A percentile compares a stretch with the other conserved stretches of the same genome.
These are phyloP conservation scores for Dromas ardeola DNA, from an alignment of 2,113 vertebrate genomes.

Conservation along the genomic window DNA sequence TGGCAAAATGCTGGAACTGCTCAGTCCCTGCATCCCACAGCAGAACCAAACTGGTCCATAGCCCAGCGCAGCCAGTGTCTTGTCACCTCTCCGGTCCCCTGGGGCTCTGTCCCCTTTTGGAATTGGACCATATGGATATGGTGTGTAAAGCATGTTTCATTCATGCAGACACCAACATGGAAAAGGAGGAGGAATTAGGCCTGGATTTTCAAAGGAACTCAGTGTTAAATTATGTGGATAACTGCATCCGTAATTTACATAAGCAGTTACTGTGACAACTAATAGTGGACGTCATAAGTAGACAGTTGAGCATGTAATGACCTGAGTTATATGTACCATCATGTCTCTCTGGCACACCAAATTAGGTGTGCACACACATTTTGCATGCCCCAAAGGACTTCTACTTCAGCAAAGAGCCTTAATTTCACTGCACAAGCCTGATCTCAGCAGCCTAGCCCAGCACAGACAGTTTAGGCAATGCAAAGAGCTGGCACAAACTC, in stretches of 20 bases:
- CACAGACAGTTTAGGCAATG: background rate
- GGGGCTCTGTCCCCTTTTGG: background rate
- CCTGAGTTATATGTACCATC: constrained; percentile 33
- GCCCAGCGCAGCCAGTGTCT: background rate
- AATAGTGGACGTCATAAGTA: constrained; percentile 28
- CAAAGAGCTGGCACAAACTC: constrained; percentile 47
- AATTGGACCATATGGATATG: background rate
- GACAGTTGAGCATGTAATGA: constrained; percentile 54
- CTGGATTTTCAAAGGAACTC: constrained; percentile 20
- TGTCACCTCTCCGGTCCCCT: background rate
- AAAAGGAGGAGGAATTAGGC: constrained; percentile 4
- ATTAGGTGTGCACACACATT: constrained; percentile 54
- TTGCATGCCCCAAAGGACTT: constrained; percentile 30
- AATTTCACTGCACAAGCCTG: constrained; percentile 21
- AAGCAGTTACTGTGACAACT: constrained; percentile 68
- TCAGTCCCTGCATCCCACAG: background rate
- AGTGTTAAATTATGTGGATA: constrained; percentile 42
- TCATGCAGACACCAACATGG: background rate
- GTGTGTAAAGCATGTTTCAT: background rate
- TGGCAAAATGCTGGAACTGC: constrained; percentile 16
- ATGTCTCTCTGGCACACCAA: constrained; percentile 41
- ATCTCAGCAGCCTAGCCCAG: constrained; percentile 8
- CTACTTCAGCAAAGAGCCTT: constrained; percentile 4
- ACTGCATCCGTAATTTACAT: constrained; percentile 39
- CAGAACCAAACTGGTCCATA: background rate